Base-by-base conservation (phyloP, 2,797 vertebrate species). In the Numenius phaeopus region DNA sequence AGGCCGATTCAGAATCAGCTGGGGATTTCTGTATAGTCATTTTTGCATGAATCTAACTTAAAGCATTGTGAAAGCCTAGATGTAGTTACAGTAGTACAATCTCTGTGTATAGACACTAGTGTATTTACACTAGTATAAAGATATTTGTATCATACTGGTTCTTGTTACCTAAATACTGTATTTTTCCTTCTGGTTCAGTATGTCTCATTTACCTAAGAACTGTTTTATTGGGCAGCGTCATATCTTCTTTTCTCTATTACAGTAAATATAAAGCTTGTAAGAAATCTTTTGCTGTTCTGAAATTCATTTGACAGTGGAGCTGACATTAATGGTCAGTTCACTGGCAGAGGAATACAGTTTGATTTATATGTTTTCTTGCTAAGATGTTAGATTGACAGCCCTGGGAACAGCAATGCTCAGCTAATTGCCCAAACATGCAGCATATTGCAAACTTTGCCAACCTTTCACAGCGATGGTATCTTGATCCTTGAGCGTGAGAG, bases 291-390 rank as follows among this genome's bases (percentile, higher is more conserved):
- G 27, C 46, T 87, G 29, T 94, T 95, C 73, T 95, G 37, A 54
- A 85, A 89, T 80, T 82, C 67, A 54, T 71, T 89, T 92, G 37
- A 54, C 75, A 81, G 42, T 16, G 23, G 49, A 89, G 69, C 72
- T 96, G 89, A 85, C 27, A 21, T 85, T 92, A 92, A 85, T 65
- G 65, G 75, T 91, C 77, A 67, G 58, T 71, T 97, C 23, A 34
- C 67, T 92, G 70, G 66, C 76, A 76, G 66, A 80, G 47, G 37
- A 79, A 16, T 87, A 79, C 21, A 1, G 29, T 92, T 95, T 92
- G 89, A 89, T 96, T 92, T 95, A 92, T 96, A 40, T 91, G 69
- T 92, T 97, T 95, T 93, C 81, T 77, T 92, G 65, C 92, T 81
- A 37, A 85, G 20, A 77, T 76, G 89, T 91, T 72, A 92, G 69